Conservation (phyloP, 2,113 vertebrate species). For the Parotia lawesii region DNA sequence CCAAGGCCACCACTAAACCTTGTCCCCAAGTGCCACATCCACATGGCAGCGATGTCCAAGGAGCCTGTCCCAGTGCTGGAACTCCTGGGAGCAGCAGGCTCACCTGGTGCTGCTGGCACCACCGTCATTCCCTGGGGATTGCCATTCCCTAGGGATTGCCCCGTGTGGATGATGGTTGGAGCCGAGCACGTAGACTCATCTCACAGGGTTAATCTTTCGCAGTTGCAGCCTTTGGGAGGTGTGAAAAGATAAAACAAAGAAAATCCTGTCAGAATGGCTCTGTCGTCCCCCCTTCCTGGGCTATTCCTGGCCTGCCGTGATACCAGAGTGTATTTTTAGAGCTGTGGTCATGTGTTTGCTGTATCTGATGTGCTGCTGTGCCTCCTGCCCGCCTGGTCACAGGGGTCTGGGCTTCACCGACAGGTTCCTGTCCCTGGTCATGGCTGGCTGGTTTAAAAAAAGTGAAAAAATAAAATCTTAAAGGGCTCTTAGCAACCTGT, state of each 20-base stretch:
- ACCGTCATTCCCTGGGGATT: not conserved
- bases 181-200: fast-evolving
- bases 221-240: not conserved
- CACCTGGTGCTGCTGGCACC: not conserved
- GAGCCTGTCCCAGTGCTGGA: not conserved
- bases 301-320: constrained; percentile 63
- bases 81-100: not conserved
- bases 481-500: not conserved
- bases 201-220: not conserved
- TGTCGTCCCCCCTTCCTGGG: not conserved
- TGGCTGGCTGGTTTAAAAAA: not conserved
- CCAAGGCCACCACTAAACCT: not conserved
- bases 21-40: not conserved
- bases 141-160: not conserved
- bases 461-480: not conserved
- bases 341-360: constrained; percentile 69
- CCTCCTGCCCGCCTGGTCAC: not conserved
- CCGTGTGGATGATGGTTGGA: not conserved
- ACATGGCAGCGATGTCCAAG: not conserved
- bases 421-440: not conserved
- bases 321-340: constrained; percentile 73
- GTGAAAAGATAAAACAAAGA: not conserved
- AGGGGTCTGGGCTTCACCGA: not conserved
- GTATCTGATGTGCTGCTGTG: not conserved
- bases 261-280: not conserved